phyloP scores from a whole-genome alignment of 2,113 vertebrate species.

The Daubentonia madagascariensis region DNA sequence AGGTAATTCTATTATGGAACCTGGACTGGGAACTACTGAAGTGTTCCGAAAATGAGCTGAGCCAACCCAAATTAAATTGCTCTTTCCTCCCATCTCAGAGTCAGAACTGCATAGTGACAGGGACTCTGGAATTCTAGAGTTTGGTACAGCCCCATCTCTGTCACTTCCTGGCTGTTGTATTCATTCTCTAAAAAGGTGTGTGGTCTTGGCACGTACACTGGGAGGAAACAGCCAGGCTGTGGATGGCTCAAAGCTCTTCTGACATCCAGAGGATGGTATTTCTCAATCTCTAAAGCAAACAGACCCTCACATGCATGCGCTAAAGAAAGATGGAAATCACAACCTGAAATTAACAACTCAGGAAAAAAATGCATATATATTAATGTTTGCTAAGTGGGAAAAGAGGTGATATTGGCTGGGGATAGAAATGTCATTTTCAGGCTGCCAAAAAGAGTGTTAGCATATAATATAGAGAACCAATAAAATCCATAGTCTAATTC shows the following conservation, averaged over 20 bases:
- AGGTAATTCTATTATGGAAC: background rate
- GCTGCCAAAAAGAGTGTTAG: conserved; percentile 28
- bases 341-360: background rate
- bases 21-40: background rate
- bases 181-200: background rate
- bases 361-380: background rate
- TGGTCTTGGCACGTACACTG: background rate
- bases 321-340: background rate
- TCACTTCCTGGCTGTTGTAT: too few species aligned
- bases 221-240: background rate
- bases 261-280: background rate
- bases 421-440: conserved; percentile 57
- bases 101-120: background rate
- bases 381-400: background rate
- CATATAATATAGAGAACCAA: conserved; percentile 1
- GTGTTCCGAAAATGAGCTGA: background rate
- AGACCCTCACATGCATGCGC: background rate
- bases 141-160: background rate
- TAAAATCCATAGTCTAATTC: conserved; percentile 50
- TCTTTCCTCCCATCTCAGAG: background rate
- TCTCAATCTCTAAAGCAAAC: background rate
- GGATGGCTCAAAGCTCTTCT: background rate
- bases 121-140: background rate
- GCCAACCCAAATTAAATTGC: background rate
- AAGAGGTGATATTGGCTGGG: background rate